Conservation (phyloP, 30 jellyfish, hydroid and myxozoan species). For the Phacellophora camtschatica region DNA sequence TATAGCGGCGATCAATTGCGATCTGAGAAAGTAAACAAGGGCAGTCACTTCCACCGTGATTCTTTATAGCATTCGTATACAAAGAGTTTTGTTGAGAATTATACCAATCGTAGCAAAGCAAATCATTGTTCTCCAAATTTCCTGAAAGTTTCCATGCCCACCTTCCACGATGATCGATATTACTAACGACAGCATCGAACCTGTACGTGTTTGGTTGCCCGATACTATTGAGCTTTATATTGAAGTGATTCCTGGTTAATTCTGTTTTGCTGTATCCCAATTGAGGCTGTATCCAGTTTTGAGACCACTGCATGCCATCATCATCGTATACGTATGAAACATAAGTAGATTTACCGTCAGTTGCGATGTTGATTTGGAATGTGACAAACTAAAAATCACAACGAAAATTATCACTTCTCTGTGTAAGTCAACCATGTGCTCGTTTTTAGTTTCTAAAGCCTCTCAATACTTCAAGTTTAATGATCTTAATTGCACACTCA, state of each 20-base stretch:
- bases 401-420: background rate
- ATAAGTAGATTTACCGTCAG: conserved; percentile 34
- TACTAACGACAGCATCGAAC: conserved; percentile 42
- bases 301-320: conserved; percentile 50
- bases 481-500: too few relatives aligned
- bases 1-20: conserved; percentile 4
- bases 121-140: conserved; percentile 6
- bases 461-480: too few relatives aligned
- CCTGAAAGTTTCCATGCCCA: conserved; percentile 45
- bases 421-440: background rate
- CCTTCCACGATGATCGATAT: conserved; percentile 30
- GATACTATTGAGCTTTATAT: background rate
- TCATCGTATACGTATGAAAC: conserved; percentile 33
- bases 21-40: conserved; percentile 3
- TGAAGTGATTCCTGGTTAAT: background rate
- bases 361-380: conserved; percentile 43
- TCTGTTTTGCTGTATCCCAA: background rate
- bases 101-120: conserved; percentile 35
- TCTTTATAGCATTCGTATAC: background rate
- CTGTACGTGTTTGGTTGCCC: conserved; percentile 23
- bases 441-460: background rate
- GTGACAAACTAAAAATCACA: conserved; percentile 14
- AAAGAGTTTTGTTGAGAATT: background rate
- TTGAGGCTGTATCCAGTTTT: conserved; percentile 28
- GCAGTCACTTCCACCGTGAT: conserved; percentile 13